phyloP scores from a whole-genome alignment of 2,797 vertebrate species.

The Tiaroga cobitis region DNA sequence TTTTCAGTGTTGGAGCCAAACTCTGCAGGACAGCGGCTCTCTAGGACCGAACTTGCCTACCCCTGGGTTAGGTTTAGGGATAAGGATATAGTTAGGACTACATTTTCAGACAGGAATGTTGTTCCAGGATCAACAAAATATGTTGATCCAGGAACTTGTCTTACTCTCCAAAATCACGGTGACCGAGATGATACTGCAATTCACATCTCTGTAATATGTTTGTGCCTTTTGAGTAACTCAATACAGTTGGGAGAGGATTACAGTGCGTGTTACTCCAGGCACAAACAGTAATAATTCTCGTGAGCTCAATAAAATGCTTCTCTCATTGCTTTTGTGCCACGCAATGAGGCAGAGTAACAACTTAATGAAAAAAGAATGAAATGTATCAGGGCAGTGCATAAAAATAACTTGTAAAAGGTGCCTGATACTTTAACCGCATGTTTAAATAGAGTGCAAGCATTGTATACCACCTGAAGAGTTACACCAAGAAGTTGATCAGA shows the following conservation, averaged over 20 bases:
- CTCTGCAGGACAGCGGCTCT: too few relatives aligned
- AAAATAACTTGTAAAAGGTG: not conserved
- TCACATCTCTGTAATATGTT: constrained; percentile 21
- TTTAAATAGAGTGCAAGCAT: not conserved
- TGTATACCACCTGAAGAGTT: not conserved
- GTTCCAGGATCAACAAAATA: not conserved
- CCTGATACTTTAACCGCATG: not conserved
- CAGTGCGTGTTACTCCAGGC: not conserved
- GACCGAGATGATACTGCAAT: not conserved
- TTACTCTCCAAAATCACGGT: not conserved
- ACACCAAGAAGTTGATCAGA: not conserved
- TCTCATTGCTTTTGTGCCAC: not conserved
- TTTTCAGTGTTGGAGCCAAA: too few relatives aligned
- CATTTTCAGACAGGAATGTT: not conserved
- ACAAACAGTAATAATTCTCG: constrained; percentile 32
- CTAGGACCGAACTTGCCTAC: too few relatives aligned
- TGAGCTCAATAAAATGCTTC: constrained; percentile 16
- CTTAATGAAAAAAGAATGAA: not conserved
- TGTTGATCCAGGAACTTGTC: not conserved
- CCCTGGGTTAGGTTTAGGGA: too few relatives aligned
- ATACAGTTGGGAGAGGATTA: constrained; percentile 1
- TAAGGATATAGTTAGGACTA: not conserved
- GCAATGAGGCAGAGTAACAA: not conserved
- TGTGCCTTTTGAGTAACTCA: constrained; percentile 1
- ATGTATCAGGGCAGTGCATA: constrained; percentile 1